A percentile compares a stretch with the other conserved stretches of the same genome.
Conservation (phyloP, 2,797 vertebrate genomes). For the Coracias cyanogaster region DNA sequence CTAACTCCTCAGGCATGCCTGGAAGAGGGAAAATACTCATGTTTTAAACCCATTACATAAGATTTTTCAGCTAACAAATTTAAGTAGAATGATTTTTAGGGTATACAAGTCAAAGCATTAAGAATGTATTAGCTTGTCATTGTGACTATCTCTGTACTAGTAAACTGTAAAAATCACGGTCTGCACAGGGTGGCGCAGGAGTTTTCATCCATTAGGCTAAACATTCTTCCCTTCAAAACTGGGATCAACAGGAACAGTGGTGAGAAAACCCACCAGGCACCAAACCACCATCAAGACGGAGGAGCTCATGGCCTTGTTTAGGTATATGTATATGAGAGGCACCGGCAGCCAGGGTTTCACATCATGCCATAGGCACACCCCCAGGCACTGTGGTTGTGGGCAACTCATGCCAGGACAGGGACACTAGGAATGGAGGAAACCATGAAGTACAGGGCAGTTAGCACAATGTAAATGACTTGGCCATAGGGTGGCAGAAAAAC, state of each 20-base stretch:
- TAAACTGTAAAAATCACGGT: neutral
- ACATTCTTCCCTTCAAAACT: neutral
- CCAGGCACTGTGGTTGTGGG: neutral
- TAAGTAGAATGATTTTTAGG: neutral
- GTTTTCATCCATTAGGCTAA: neutral
- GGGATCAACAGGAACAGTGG: neutral
- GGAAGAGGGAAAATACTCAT: neutral
- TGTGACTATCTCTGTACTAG: neutral
- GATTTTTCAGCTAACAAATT: neutral
- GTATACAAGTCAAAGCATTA: neutral
- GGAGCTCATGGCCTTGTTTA: neutral
- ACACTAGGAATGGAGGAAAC: neutral
- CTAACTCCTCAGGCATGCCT: neutral
- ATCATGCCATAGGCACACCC: no score
- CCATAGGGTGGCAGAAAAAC: neutral
- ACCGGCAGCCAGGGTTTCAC: neutral
- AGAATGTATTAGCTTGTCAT: neutral
- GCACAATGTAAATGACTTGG: neutral
- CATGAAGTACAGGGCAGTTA: neutral
- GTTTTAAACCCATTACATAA: conserved; percentile 16
- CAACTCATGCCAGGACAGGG: fast-evolving
- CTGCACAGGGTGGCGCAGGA: fast-evolving
- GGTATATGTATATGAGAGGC: neutral
- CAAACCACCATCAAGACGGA: fast-evolving
- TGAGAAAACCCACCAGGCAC: neutral